Conservation (phyloP, 1,140 invertebrate genomes). For the Sitodiplosis mosellana region DNA sequence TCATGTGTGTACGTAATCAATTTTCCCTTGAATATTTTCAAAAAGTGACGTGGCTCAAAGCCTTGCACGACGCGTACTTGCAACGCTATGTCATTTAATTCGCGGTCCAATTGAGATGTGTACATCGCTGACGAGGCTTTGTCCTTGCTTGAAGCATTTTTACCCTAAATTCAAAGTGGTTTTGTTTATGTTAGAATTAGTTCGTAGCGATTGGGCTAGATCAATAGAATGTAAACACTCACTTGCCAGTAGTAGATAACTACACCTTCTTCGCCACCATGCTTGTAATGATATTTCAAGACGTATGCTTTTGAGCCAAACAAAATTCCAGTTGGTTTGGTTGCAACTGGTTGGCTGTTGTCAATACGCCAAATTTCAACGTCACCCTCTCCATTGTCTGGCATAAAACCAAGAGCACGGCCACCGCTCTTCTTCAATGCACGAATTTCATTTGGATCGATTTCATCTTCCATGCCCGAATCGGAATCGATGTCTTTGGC, state of each 20-base stretch:
- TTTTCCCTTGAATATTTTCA: slow-evolving; percentile 57
- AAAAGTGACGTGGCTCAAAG: slow-evolving; percentile 55
- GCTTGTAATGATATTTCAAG: slow-evolving; percentile 46
- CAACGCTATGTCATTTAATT: slow-evolving; percentile 31
- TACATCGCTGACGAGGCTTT: slow-evolving; percentile 41
- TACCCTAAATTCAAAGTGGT: slow-evolving; percentile 25
- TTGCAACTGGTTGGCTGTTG: slow-evolving; percentile 34
- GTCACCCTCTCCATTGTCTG: slow-evolving; percentile 43
- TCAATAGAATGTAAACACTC: neutral
- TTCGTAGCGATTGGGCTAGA: neutral
- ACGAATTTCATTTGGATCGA: slow-evolving; percentile 16
- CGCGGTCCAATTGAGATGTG: slow-evolving; percentile 38
- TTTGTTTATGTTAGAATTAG: slow-evolving; percentile 1
- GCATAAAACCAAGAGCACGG: slow-evolving; percentile 47
- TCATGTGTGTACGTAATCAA: slow-evolving; percentile 38
- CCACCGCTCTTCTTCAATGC: slow-evolving; percentile 27
- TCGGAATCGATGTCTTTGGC: slow-evolving; percentile 21
- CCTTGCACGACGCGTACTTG: slow-evolving; percentile 53
- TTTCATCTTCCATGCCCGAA: slow-evolving; percentile 14
- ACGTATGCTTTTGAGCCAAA: slow-evolving; percentile 65
- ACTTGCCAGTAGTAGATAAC: slow-evolving; percentile 64
- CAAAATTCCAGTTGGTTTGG: slow-evolving; percentile 39
- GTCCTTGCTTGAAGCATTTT: slow-evolving; percentile 37
- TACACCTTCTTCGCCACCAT: slow-evolving; percentile 28
- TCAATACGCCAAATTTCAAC: slow-evolving; percentile 32